Conservation (phyloP, 2,888 invertebrate genomes). For the Teinopalpus imperialis region DNA sequence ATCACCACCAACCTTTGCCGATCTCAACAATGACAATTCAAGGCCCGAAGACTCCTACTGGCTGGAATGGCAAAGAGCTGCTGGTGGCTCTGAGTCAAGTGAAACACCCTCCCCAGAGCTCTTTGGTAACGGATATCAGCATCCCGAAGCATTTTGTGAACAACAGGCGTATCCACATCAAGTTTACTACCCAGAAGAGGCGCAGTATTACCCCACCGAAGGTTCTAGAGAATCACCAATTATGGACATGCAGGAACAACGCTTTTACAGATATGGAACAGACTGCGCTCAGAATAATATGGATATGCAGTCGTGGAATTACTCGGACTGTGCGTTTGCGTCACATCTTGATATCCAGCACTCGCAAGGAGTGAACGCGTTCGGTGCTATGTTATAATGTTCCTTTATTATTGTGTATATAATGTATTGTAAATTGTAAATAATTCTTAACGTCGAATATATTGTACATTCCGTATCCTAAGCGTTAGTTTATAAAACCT, state of each 20-base stretch:
- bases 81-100: constrained; percentile 72
- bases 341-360: constrained; percentile 58
- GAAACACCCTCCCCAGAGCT: constrained; percentile 82
- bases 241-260: constrained; percentile 60
- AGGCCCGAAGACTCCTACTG: constrained; percentile 83
- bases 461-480: constrained; percentile 29
- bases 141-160: constrained; percentile 65
- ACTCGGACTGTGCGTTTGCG: constrained; percentile 62
- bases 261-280: constrained; percentile 63
- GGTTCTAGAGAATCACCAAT: constrained; percentile 59
- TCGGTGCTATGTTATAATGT: constrained; percentile 62
- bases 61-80: constrained; percentile 80
- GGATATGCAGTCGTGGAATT: constrained; percentile 65
- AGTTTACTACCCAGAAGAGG: constrained; percentile 68
- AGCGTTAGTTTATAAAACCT: constrained; percentile 27
- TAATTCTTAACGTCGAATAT: constrained; percentile 35
- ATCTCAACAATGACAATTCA: constrained; percentile 87
- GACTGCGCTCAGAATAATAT: constrained; percentile 58
- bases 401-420: constrained; percentile 18
- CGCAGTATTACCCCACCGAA: constrained; percentile 63
- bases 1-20: constrained; percentile 87
- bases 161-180: constrained; percentile 61
- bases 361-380: constrained; percentile 58
- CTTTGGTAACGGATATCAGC: constrained; percentile 63
- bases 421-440: constrained; percentile 49